Percentiles rank a stretch among this genome's conserved stretches.
Conservation (phyloP, 2,888 invertebrate genomes). For the Megastigmus dorsalis region DNA sequence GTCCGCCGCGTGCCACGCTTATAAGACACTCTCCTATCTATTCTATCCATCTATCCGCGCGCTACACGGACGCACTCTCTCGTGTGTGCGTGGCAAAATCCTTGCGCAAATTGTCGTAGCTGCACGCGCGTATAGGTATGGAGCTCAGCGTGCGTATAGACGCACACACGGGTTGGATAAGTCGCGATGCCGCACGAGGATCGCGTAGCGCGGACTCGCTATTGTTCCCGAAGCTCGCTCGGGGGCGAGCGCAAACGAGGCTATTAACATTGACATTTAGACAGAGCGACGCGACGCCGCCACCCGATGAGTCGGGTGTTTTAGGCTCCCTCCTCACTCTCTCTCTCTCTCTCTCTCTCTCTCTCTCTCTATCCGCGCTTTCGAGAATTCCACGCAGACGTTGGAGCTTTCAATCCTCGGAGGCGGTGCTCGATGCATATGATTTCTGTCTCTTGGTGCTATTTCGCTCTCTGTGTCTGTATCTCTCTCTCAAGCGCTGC, state of each 20-base stretch:
- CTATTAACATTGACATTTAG: slow-evolving; percentile 56
- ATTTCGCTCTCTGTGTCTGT: no score
- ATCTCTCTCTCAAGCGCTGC: no score
- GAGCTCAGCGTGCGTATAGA: not conserved
- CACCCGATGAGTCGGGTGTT: slow-evolving; percentile 27
- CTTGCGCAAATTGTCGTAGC: not conserved
- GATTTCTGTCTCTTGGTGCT: no score
- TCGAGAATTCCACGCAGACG: slow-evolving; percentile 9
- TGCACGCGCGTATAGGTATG: not conserved
- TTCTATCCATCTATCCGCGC: not conserved
- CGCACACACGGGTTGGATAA: no score
- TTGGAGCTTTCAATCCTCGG: no score
- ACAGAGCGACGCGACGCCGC: not conserved
- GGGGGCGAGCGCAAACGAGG: slow-evolving; percentile 6
- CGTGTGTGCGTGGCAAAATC: slow-evolving; percentile 1
- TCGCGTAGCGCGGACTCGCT: not conserved
- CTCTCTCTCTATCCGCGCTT: no score
- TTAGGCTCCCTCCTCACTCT: no score
- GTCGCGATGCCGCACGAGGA: not conserved
- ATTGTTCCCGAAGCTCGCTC: slow-evolving; percentile 33
- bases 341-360: no score
- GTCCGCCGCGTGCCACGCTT: slow-evolving; percentile 10
- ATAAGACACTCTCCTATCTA: no score
- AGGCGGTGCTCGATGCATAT: no score
- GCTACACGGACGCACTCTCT: no score